Conservation (phyloP, 35 echinoderm and acorn worm species). For the Stichopus chloronotus region DNA sequence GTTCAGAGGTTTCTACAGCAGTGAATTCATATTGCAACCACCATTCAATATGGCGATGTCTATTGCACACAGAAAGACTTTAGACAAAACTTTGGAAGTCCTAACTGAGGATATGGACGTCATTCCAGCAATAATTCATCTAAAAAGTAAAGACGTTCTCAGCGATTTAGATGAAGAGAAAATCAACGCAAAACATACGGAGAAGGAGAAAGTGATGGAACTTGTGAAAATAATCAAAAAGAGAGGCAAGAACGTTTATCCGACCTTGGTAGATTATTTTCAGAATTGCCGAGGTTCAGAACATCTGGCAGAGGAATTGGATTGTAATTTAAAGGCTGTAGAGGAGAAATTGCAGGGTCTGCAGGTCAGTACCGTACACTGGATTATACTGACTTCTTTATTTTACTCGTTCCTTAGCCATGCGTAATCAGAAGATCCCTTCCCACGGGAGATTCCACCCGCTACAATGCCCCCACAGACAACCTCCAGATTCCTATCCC, state of each 20-base stretch:
- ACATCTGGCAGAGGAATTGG: not conserved
- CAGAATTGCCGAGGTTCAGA: not conserved
- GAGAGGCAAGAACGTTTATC: not conserved
- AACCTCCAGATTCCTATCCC: too few species aligned
- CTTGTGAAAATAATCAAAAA: not conserved
- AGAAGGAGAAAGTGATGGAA: not conserved
- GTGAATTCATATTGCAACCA: too few species aligned
- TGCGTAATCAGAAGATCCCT: too few species aligned
- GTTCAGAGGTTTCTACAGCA: too few species aligned
- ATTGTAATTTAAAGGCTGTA: not conserved
- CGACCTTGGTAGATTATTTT: not conserved
- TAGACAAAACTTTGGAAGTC: not conserved
- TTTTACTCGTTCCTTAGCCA: too few species aligned
- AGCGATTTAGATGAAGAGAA: not conserved
- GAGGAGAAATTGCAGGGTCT: too few species aligned
- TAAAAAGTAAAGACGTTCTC: not conserved
- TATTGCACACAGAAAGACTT: not conserved
- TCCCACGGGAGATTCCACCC: too few species aligned
- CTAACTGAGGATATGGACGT: not conserved
- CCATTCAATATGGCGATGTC: not conserved
- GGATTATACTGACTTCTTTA: too few species aligned
- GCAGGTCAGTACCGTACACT: not conserved
- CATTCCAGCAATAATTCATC: not conserved
- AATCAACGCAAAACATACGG: not conserved
- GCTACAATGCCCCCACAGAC: too few species aligned